Conservation (phyloP, 2,113 vertebrate species). For the Riparia riparia region DNA sequence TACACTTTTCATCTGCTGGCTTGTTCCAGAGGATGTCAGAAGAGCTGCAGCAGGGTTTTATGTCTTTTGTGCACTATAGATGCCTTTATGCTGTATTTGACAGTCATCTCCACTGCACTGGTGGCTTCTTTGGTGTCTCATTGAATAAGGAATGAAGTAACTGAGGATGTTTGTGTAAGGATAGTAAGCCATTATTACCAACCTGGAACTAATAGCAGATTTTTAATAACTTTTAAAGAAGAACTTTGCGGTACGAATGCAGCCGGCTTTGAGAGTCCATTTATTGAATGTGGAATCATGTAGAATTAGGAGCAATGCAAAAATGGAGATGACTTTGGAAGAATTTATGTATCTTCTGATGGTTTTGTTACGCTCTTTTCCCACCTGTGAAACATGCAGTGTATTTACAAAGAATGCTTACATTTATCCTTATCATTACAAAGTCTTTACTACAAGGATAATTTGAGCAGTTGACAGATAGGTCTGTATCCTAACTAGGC, state of each 20-base stretch:
- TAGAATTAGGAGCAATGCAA: neutral
- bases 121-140: neutral
- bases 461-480: neutral
- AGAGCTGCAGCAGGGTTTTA: neutral
- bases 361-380: neutral
- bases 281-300: neutral
- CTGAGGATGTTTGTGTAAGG: neutral
- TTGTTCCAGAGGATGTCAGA: neutral
- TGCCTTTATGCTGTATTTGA: neutral
- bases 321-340: neutral
- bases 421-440: neutral
- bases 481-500: neutral
- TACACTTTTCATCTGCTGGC: neutral
- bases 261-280: neutral
- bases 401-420: neutral
- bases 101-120: neutral
- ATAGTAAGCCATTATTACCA: neutral
- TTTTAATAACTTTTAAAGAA: neutral
- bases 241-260: neutral
- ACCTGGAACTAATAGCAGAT: fast-evolving
- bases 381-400: neutral
- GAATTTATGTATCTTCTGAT: neutral
- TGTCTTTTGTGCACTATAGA: neutral
- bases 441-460: neutral
- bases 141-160: neutral